Evolutionary conservation across 2,888 invertebrate genomes (phyloP).

Genomic region (Melieria crassipennis): DNA sequence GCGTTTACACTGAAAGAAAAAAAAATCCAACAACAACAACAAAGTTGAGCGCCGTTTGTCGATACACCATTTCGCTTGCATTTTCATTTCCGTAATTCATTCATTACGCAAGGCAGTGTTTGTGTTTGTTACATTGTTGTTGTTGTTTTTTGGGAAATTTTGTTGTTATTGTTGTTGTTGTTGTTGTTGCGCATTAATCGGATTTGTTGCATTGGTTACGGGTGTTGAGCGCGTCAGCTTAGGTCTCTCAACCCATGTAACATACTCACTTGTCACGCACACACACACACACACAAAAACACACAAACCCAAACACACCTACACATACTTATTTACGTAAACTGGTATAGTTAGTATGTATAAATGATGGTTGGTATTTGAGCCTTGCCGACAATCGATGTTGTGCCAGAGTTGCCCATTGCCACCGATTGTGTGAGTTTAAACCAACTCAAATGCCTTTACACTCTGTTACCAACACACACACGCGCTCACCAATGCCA

Average conservation of each 20-base stretch:
- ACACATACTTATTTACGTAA: not conserved
- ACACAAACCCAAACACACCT: not conserved
- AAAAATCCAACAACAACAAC: not conserved
- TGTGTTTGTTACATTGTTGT: not conserved
- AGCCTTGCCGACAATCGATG: too few species aligned
- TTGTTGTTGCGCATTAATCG: conserved; percentile 26
- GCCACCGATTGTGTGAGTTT: too few species aligned
- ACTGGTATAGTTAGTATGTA: too few species aligned
- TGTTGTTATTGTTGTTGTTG: conserved; percentile 16
- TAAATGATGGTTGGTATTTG: too few species aligned
- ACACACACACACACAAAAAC: conserved; percentile 20
- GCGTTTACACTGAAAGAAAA: not conserved
- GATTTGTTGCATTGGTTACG: conserved; percentile 28
- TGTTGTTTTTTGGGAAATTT: not conserved
- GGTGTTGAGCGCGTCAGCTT: conserved; percentile 1
- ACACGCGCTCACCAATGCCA: not conserved
- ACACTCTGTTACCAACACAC: not conserved
- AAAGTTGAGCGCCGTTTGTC: not conserved
- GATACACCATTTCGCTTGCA: conserved; percentile 22
- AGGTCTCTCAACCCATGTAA: too few species aligned
- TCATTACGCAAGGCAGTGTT: too few species aligned
- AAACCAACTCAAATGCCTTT: too few species aligned
- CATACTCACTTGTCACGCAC: conserved; percentile 13
- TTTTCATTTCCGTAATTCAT: not conserved
- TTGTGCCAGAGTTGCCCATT: too few species aligned